phyloP scores from a whole-genome alignment of 2,888 invertebrate species.

The Cheilosia variabilis region DNA sequence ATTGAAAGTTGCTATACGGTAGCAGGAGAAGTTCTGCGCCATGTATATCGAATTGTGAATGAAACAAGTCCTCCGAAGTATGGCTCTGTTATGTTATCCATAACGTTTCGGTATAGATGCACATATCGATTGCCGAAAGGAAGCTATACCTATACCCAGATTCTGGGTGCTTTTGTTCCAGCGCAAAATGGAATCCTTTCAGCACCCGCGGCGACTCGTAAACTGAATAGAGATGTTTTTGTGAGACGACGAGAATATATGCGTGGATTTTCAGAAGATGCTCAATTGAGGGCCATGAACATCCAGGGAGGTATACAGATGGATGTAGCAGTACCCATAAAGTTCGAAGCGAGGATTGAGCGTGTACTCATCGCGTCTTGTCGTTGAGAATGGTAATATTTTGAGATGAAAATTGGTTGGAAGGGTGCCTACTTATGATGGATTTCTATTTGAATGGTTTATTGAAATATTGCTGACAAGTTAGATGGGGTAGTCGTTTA shows the following conservation, averaged over 20 bases:
- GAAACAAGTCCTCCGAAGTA: conserved; percentile 46
- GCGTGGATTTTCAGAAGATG: conserved; percentile 1
- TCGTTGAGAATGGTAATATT: conserved; percentile 42
- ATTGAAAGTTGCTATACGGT: conserved; percentile 53
- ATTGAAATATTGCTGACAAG: not conserved
- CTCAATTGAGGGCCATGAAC: conserved; percentile 13
- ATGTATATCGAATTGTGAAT: conserved; percentile 42
- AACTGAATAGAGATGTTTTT: conserved; percentile 30
- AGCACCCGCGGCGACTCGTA: conserved; percentile 30
- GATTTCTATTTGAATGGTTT: not conserved
- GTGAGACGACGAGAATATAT: conserved; percentile 30
- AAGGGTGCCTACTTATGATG: conserved; percentile 11
- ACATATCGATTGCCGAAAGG: conserved; percentile 54
- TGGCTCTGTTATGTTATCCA: conserved; percentile 5
- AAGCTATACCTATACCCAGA: not conserved
- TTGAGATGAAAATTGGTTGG: conserved; percentile 15
- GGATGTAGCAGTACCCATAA: not conserved
- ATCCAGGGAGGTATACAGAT: not conserved
- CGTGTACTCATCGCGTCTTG: not conserved
- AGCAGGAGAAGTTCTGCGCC: conserved; percentile 34
- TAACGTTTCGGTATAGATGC: conserved; percentile 8
- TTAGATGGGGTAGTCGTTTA: too few species aligned
- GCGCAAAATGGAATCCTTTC: conserved; percentile 7
- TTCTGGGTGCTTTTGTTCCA: not conserved
- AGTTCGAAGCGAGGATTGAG: not conserved